These are phyloP conservation scores for Monopterus albus DNA, from an alignment of 2,113 vertebrate species.

Conservation along the genomic window DNA sequence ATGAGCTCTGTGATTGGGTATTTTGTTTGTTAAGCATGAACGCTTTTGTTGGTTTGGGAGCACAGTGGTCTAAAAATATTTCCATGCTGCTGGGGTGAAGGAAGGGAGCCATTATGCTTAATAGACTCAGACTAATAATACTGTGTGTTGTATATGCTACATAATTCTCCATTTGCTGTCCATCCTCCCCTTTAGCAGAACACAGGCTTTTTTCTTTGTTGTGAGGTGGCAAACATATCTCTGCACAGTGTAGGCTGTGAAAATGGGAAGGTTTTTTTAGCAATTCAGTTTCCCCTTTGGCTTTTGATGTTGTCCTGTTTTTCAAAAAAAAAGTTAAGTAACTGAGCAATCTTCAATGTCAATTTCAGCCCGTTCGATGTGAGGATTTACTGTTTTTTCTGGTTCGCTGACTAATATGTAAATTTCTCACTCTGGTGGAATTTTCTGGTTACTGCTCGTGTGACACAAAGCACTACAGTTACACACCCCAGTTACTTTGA, in stretches of 20 bases:
- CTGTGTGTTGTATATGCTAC: constrained; percentile 29
- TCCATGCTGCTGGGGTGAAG: constrained; percentile 38
- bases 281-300: too few species aligned
- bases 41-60: constrained; percentile 25
- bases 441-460: too few species aligned
- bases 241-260: constrained; percentile 5
- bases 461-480: too few species aligned
- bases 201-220: constrained; percentile 37
- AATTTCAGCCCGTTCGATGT: too few species aligned
- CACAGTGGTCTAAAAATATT: constrained; percentile 27
- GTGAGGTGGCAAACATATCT: constrained; percentile 41
- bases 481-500: too few species aligned
- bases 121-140: constrained; percentile 57
- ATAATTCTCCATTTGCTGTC: constrained; percentile 55
- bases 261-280: constrained; percentile 10
- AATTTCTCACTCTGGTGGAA: too few species aligned
- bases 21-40: constrained; percentile 38
- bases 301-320: neutral
- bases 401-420: too few species aligned
- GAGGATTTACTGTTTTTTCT: too few species aligned
- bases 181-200: constrained; percentile 36
- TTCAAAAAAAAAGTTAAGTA: neutral
- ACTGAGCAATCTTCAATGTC: too few species aligned
- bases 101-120: constrained; percentile 56
- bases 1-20: constrained; percentile 2